phyloP scores from a whole-genome alignment of 2,797 vertebrate species.

The Parauchenoglanis ngamensis region DNA sequence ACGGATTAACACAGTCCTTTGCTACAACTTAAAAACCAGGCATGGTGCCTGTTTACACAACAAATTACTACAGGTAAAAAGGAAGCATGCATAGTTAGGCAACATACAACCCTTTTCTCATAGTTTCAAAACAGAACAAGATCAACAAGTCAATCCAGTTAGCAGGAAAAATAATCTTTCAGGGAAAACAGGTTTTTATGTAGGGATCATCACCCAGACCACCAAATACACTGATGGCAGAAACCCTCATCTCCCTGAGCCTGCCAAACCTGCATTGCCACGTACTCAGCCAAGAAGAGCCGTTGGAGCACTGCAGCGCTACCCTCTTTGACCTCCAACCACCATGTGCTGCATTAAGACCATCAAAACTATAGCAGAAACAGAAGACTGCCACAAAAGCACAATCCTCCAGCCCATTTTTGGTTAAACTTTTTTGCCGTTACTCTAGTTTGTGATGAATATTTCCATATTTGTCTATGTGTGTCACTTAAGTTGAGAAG shows the following conservation, averaged over 20 bases:
- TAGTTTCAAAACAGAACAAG: conserved; percentile 46
- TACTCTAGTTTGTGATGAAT: conserved; percentile 67
- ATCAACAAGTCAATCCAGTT: conserved; percentile 59
- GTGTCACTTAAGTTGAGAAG: not conserved
- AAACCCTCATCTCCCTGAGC: conserved; percentile 64
- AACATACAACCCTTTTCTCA: not conserved
- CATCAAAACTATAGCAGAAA: conserved; percentile 59
- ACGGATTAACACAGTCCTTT: not conserved
- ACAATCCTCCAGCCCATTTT: conserved; percentile 37
- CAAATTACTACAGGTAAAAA: not conserved
- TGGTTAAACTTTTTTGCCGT: conserved; percentile 58
- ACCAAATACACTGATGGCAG: conserved; percentile 35
- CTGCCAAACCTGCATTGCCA: conserved; percentile 71
- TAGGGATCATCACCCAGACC: conserved; percentile 19
- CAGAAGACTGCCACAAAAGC: conserved; percentile 31
- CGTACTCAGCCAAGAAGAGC: conserved; percentile 54
- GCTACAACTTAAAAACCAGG: not conserved
- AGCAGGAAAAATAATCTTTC: conserved; percentile 25
- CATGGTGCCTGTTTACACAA: not conserved
- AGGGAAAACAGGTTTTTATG: conserved; percentile 43
- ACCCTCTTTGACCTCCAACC: conserved; percentile 54
- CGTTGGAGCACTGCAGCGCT: conserved; percentile 65
- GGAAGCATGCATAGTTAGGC: not conserved
- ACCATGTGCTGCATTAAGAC: conserved; percentile 42
- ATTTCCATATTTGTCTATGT: conserved; percentile 68